Evolutionary conservation across 2,797 vertebrate species (phyloP).

Genomic region (Pantherophis vulpinus): DNA sequence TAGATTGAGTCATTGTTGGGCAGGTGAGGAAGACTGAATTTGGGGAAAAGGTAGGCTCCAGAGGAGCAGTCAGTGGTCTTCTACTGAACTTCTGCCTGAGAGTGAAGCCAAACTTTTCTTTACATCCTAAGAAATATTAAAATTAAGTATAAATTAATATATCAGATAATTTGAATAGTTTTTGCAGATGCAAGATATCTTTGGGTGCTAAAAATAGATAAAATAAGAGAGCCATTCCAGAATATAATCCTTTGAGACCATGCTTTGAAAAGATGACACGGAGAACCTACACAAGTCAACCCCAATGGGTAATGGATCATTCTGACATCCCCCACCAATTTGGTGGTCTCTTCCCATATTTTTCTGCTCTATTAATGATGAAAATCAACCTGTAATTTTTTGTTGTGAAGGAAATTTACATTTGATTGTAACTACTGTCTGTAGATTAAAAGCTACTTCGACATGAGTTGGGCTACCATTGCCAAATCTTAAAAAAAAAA

Average conservation of each 20-base stretch:
- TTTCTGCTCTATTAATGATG: background rate
- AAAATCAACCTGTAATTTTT: background rate
- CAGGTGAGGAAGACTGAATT: background rate
- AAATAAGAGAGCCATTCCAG: background rate
- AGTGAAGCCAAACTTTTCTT: background rate
- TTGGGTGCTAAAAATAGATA: background rate
- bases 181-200: background rate
- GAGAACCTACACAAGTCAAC: background rate
- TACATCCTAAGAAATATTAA: background rate
- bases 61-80: background rate
- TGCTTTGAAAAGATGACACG: background rate
- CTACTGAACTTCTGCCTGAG: background rate
- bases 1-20: background rate
- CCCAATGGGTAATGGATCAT: background rate
- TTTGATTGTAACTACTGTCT: background rate
- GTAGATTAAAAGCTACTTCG: background rate
- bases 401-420: background rate
- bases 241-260: background rate
- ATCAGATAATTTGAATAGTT: background rate
- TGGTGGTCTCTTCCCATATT: background rate
- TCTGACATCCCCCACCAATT: background rate
- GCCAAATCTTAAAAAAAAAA: background rate
- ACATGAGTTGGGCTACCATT: background rate
- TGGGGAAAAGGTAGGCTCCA: background rate
- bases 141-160: background rate